Base-by-base conservation (phyloP, 2,797 vertebrate genomes). In the Apogon hyalosoma region DNA sequence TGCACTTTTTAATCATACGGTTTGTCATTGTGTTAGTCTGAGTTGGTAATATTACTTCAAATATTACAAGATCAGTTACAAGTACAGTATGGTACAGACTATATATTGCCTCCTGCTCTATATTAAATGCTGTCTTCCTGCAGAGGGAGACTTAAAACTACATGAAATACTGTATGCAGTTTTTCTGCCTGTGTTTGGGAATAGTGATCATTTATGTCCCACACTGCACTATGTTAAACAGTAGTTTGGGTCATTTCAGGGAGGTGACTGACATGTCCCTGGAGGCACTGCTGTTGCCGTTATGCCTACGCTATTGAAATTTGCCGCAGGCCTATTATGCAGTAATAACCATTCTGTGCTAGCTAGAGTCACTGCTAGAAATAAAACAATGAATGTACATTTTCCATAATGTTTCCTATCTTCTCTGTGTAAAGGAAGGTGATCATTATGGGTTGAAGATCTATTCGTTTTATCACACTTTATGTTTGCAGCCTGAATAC, bases 311-410 rank as follows among this genome's bases (percentile, higher is more conserved):
- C 6, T 50, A 50, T 50, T 46, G 60, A 75, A 73, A 72, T 76
- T 70, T 79, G 57, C 54, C 4, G 24, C 63, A 39, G 53, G 45
- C 80, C 72, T 76, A 71, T 80, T 82, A 74, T 77, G 69, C 77
- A 70, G 59, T 60, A 71, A 77, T 75, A 84, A 65, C 33, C 28
- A 50, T 64, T 70, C 51, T 43, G 61, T 14, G 46, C 50, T 9
- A 45, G 57, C 19, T 43, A 14, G 51, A 70, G 45, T 55, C n/a
- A 3, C 31, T 9, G 60, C 18, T 42, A 46, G 40, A 57, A 70
- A 54, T 45, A 39, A 73, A 66, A 72, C 46, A 71, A 58, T 71
- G 51, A 59, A 75, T 54, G 41, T 56, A 66, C 38, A 74, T 78
- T 75, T 63, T 40, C 55, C 4, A 11, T 62, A 60, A 83, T 61